These are phyloP conservation scores for Trichogramma dendrolimi DNA, from an alignment of 2,888 invertebrate genomes.

Conservation along the genomic window DNA sequence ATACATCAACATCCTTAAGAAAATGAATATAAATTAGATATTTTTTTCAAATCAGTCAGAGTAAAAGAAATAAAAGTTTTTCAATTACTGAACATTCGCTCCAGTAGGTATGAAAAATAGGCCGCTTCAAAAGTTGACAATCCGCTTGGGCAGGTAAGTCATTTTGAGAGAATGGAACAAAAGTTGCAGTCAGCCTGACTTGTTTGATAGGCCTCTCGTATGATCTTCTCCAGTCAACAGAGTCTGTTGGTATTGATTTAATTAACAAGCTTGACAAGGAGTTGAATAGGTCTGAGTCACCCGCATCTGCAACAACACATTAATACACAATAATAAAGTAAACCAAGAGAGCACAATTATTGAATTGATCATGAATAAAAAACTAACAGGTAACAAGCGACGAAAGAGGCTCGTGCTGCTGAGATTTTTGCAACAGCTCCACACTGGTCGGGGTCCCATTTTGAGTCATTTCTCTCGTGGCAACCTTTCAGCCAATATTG, in stretches of 20 bases:
- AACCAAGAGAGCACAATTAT: too few relatives aligned
- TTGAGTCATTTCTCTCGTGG: too few relatives aligned
- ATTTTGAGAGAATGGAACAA: slow-evolving; percentile 74
- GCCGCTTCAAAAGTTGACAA: slow-evolving; percentile 78
- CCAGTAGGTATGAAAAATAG: slow-evolving; percentile 91
- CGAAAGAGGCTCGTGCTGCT: too few relatives aligned
- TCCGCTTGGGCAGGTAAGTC: slow-evolving; percentile 69
- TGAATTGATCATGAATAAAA: too few relatives aligned
- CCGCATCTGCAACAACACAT: slow-evolving; percentile 62
- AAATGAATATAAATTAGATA: neutral
- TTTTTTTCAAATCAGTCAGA: too few relatives aligned
- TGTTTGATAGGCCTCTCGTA: slow-evolving; percentile 81
- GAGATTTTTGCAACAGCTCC: too few relatives aligned
- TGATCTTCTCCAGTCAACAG: slow-evolving; percentile 88
- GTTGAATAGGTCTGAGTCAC: slow-evolving; percentile 79
- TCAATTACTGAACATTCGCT: slow-evolving; percentile 84
- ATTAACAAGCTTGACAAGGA: slow-evolving; percentile 74
- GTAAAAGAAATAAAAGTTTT: neutral
- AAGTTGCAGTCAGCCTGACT: slow-evolving; percentile 77
- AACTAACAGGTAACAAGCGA: too few relatives aligned
- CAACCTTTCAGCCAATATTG: too few relatives aligned
- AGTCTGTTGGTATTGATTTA: slow-evolving; percentile 79
- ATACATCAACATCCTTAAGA: slow-evolving; percentile 82
- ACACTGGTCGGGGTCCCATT: too few relatives aligned
- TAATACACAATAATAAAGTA: too few relatives aligned